phyloP scores from a whole-genome alignment of 2,113 vertebrate species.

The Lontra canadensis region DNA sequence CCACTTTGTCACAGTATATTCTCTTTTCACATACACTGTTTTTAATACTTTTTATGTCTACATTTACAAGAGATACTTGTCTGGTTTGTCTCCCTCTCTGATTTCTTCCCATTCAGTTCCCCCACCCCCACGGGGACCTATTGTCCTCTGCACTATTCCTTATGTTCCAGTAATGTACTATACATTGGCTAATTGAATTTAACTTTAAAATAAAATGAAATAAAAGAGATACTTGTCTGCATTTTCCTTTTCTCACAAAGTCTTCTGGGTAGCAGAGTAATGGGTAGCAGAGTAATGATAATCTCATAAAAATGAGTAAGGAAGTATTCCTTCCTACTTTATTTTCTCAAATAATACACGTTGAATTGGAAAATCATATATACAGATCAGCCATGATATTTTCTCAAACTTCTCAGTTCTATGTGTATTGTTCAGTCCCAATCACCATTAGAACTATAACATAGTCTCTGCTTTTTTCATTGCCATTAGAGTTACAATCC shows the following conservation, averaged over 20 bases:
- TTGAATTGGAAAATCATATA: not conserved
- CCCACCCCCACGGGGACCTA: too few relatives aligned
- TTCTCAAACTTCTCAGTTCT: not conserved
- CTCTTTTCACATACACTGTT: not conserved
- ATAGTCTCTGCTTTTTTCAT: not conserved
- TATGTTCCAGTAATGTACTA: too few relatives aligned
- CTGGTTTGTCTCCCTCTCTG: too few relatives aligned
- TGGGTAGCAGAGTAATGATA: not conserved
- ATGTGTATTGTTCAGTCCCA: not conserved
- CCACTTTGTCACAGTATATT: not conserved
- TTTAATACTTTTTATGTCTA: not conserved
- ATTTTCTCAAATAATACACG: not conserved
- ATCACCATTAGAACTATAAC: not conserved
- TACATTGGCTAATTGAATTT: too few relatives aligned
- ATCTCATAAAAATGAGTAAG: not conserved
- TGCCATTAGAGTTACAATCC: not conserved
- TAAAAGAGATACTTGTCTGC: not conserved
- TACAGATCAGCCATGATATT: not conserved
- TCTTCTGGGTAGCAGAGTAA: not conserved
- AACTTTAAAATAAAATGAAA: too few relatives aligned
- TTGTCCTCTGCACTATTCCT: too few relatives aligned
- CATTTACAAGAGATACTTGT: not conserved
- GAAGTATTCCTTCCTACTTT: not conserved
- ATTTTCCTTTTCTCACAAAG: not conserved
- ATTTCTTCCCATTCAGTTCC: too few relatives aligned